Evolutionary conservation across 2,797 vertebrate species (phyloP), one percentile per base, ranked within the genome.

Genomic region (Gorsachius magnificus): DNA sequence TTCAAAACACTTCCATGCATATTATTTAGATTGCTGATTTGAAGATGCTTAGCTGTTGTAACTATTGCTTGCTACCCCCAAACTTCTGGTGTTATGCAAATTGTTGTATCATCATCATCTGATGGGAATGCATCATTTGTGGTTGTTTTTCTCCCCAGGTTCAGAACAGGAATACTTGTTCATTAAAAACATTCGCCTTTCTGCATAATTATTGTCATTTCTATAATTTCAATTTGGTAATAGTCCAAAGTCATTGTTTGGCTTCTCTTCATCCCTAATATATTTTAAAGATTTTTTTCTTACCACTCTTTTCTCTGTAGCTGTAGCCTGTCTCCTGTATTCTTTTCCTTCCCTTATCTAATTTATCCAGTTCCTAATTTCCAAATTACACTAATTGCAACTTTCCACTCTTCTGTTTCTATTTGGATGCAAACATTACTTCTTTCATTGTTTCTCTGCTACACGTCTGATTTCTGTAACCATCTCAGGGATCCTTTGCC

Each of bases 141-240:
- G 36, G 29, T 75, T 89, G 53, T 68, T 95, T 91, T 81, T 88
- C 84, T 92, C 53, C 78, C 65, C 84, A 78, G 61, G 83, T 92
- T 68, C 91, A 69, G 87, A 85, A 71, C 76, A 92, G 75, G 64
- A 87, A 51, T 83, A 93, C 77, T 93, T 89, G 54, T 74, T 96
- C 41, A 92, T 93, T 87, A 89, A 86, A 93, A 96, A 81, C 43
- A 92, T 93, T 95, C 86, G 45, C 82, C 26, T 81, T 94, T 93
- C 84, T 93, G 87, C 65, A 69, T 93, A 96, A 94, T 92, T 92
- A 79, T 86, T 91, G 9, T 51, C 24, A 68, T 90, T 93, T 89
- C 76, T 92, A 36, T 75, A 87, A 95, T 96, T 96, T 94, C 69
- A 85, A 81, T 78, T 94, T 91, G 89, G 91, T 91, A 77, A 43